These are phyloP conservation scores for Paradoxurus hermaphroditus DNA, from an alignment of 2,113 vertebrate genomes.

Conservation along the genomic window DNA sequence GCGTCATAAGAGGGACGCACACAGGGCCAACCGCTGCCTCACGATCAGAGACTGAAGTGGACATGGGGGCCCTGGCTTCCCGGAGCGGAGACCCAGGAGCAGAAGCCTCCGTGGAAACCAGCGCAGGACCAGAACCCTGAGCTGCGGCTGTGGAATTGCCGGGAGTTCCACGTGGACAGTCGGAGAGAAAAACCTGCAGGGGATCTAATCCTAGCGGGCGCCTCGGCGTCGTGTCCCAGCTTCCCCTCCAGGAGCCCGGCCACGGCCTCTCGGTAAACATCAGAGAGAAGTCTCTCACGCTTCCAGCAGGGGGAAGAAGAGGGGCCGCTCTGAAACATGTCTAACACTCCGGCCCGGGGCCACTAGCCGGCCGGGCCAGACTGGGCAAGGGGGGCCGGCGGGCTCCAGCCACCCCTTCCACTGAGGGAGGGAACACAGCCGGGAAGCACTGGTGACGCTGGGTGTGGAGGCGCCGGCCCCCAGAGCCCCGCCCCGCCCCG, in stretches of 20 bases:
- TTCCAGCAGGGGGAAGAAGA: neutral
- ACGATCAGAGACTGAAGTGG: neutral
- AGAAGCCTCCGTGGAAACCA: neutral
- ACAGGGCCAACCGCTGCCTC: too few species aligned
- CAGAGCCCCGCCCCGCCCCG: neutral
- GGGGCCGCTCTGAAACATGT: neutral
- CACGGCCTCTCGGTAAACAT: neutral
- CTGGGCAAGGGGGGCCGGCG: neutral
- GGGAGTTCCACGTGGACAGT: neutral
- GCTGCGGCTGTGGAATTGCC: too few species aligned
- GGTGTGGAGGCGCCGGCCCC: neutral
- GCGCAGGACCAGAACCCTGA: neutral
- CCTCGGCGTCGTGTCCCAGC: neutral
- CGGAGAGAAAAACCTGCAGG: neutral
- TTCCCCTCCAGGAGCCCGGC: neutral
- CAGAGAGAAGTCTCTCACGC: neutral
- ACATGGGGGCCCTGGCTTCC: neutral
- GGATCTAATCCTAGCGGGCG: rapidly evolving
- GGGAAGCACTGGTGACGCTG: neutral
- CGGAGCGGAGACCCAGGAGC: neutral
- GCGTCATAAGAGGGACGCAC: too few species aligned
- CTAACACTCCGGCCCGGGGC: neutral
- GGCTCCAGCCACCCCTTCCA: too few species aligned
- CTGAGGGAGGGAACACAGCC: neutral
- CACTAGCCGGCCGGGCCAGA: neutral